These are phyloP conservation scores for Drosophila yakuba DNA, from an alignment of 1,140 invertebrate genomes.

Conservation along the genomic window DNA sequence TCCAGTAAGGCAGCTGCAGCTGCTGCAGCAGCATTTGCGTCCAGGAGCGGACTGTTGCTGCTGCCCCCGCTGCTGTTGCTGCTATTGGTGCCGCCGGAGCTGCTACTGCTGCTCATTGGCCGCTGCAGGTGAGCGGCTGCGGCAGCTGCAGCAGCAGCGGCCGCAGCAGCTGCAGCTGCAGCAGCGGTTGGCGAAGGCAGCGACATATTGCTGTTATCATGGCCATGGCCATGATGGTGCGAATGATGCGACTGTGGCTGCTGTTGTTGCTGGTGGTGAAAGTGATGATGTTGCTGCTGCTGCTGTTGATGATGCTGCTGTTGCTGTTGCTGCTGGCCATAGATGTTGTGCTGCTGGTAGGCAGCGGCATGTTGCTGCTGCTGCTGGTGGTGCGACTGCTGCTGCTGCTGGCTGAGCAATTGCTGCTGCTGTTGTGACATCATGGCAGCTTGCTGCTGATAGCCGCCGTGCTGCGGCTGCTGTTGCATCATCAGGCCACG, in stretches of 20 bases:
- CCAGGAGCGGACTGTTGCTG: slow-evolving; percentile 72
- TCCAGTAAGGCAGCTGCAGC: slow-evolving; percentile 71
- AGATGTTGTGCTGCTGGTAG: slow-evolving; percentile 50
- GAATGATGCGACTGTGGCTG: slow-evolving; percentile 54
- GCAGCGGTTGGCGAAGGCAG: slow-evolving; percentile 88
- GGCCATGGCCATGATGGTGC: slow-evolving; percentile 84
- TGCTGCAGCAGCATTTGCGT: slow-evolving; percentile 69
- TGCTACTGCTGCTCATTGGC: slow-evolving; percentile 87
- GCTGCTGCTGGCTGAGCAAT: slow-evolving; percentile 46
- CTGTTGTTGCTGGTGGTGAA: slow-evolving; percentile 72
- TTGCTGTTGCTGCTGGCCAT: slow-evolving; percentile 66
- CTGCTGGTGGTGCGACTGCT: slow-evolving; percentile 60
- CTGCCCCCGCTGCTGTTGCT: slow-evolving; percentile 86
- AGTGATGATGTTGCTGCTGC: slow-evolving; percentile 68
- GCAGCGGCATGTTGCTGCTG: slow-evolving; percentile 59
- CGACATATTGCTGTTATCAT: slow-evolving; percentile 90
- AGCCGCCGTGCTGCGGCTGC: slow-evolving; percentile 84
- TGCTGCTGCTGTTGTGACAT: slow-evolving; percentile 52
- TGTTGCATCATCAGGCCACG: slow-evolving; percentile 83
- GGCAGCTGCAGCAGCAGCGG: slow-evolving; percentile 85
- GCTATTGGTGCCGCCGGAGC: slow-evolving; percentile 86
- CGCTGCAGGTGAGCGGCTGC: slow-evolving; percentile 84
- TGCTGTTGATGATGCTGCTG: slow-evolving; percentile 40
- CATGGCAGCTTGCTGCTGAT: slow-evolving; percentile 61
- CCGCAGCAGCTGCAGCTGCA: slow-evolving; percentile 62